Evolutionary conservation across 2,113 vertebrate genomes (phyloP), one percentile per base, ranked within the genome.

Genomic region (Pogona vitticeps): DNA sequence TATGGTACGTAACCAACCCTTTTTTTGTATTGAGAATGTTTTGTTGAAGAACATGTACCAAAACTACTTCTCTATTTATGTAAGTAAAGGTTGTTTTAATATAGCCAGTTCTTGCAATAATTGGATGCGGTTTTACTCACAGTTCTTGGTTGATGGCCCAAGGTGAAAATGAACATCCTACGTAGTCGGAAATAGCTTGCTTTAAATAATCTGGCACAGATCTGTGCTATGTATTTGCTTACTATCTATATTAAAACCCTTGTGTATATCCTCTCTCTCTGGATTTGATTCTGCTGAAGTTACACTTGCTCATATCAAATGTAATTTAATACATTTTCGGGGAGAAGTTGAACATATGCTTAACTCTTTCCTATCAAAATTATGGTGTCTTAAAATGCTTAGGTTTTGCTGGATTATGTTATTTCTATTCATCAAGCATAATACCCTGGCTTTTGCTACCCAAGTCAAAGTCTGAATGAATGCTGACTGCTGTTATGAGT

Each of bases 121-220:
- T 67, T 68, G 65, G 17, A 12, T 5, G 6, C 7, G n/a, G 13
- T 52, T 18, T 68, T 38, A 40, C 28, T 52, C 40, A 65, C 18
- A 59, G 52, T 31, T 83, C 12, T 56, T 83, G n/a, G 26, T 58
- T n/a, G 20, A 8, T 46, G 6, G 33, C 52, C 46, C 76, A 71
- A 79, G 63, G 63, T 70, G 63, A 42, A 86, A 72, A 12, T 58
- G 68, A 59, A 36, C 67, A 31, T 56, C 65, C 63, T 10, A 33
- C 86, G 76, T n/a, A 85, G 2, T 13, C 88, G 70, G 72, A 86
- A 90, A 84, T 91, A 91, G 78, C 10, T 21, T 59, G 65, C 82
- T 87, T 89, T 85, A 89, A 90, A 94, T 94, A 89, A 88, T 71
- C 76, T 81, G 68, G 2, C 1, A 76, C 78, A 1, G 76, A 15